Evolutionary conservation across 2,888 invertebrate genomes (phyloP), one percentile per base, ranked within the genome.

Genomic region (Platycnemis pennipes): DNA sequence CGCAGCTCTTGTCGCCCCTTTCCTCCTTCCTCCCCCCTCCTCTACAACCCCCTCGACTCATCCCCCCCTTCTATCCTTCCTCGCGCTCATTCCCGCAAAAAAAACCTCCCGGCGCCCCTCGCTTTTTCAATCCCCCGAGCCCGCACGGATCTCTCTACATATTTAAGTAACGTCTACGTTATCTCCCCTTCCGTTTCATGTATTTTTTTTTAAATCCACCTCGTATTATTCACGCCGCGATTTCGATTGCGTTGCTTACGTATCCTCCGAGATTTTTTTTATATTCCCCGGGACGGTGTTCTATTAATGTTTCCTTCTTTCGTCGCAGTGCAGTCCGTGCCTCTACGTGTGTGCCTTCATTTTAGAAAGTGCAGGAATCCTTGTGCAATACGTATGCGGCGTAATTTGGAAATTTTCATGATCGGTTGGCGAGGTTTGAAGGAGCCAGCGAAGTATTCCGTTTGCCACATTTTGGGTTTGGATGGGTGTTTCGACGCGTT

Each of bases 231-330:
- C 77, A 2, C 37, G 37, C 77, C 37, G 77, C 13, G 77, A 77
- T 77, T 77, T 77, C 77, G 31, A 77, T 37, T 77, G 77, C 77
- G 77, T 77, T 77, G 77, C 77, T 77, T 77, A 77, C 77, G 77
- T 37, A 37, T 37, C 77, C 37, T 77, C 77, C 31, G 31, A 37
- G 37, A 13, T 77, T 77, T 37, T 31, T 77, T 77, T 77, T 37
- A 19, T n/a, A 5, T 26, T 63, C 63, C 5, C 37, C 77, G 7
- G 77, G 37, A 77, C 77, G 77, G 31, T 13, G 77, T 13, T 77
- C 77, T 37, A 37, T 77, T 77, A 37, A 77, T 77, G 77, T 31
- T n/a, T n/a, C n/a, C 77, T 77, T 77, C 77, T 77, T 77, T 77
- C 77, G 37, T 77, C 77, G 77, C 37, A 26, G 77, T 4, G 37